These are phyloP conservation scores for Matsumyia berberina DNA, from an alignment of 2,888 invertebrate species.

Conservation along the genomic window DNA sequence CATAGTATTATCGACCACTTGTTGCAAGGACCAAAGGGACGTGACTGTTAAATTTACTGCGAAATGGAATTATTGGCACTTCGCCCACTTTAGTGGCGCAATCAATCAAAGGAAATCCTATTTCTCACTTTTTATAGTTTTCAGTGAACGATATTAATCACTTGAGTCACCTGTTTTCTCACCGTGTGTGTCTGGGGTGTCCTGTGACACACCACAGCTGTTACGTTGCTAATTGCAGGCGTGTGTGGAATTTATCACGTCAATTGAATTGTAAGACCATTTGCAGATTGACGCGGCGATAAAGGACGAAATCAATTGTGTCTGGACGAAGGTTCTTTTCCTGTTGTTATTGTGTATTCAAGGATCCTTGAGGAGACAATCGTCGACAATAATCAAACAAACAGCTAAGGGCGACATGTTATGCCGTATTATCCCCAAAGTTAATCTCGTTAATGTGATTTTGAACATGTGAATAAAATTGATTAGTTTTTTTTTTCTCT, in stretches of 20 bases:
- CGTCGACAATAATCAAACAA: conserved; percentile 24
- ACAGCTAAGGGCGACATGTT: conserved; percentile 30
- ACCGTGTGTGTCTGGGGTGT: background rate
- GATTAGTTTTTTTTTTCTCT: conserved; percentile 24
- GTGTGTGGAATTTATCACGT: conserved; percentile 32
- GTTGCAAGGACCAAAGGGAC: background rate
- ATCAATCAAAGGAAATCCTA: conserved; percentile 30
- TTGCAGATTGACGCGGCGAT: conserved; percentile 29
- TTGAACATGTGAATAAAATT: conserved; percentile 51
- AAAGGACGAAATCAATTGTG: conserved; percentile 15
- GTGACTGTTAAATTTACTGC: background rate
- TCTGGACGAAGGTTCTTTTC: background rate
- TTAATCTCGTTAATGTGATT: conserved; percentile 55
- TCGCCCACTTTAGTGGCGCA: conserved; percentile 1
- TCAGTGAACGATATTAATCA: conserved; percentile 12
- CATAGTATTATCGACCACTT: conserved; percentile 11
- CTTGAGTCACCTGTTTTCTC: background rate
- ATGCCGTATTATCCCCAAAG: conserved; percentile 19
- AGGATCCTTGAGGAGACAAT: conserved; percentile 24
- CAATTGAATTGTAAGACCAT: conserved; percentile 31
- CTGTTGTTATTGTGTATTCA: conserved; percentile 17
- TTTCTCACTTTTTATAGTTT: background rate
- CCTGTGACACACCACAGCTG: conserved; percentile 16
- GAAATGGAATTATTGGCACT: background rate
- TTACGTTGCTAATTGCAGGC: conserved; percentile 52